Conservation (phyloP, 2,888 invertebrate genomes). For the Keiferia lycopersicella region DNA sequence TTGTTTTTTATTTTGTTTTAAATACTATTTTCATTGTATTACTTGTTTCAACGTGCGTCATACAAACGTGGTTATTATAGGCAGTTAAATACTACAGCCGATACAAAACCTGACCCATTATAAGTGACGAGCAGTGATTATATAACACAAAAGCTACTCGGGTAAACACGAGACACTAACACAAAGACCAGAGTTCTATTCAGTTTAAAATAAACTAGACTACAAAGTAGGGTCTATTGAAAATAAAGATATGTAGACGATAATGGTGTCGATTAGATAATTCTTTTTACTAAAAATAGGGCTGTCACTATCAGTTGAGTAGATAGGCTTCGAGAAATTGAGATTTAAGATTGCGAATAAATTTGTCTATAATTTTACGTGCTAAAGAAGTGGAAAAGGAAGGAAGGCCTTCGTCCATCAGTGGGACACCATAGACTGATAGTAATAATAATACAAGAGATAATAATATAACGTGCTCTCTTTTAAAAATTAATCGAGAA, state of each 20-base stretch:
- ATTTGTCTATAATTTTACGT: too few relatives aligned
- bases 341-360: too few relatives aligned
- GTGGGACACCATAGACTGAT: too few relatives aligned
- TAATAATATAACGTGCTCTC: too few relatives aligned
- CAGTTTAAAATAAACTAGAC: neutral
- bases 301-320: too few relatives aligned
- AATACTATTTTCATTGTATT: neutral
- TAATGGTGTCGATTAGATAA: too few relatives aligned
- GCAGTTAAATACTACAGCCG: slow-evolving; percentile 1
- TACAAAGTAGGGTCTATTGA: neutral
- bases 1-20: neutral
- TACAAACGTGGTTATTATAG: neutral
- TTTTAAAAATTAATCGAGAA: too few relatives aligned
- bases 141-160: neutral
- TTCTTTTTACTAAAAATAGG: too few relatives aligned
- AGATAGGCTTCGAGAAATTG: too few relatives aligned
- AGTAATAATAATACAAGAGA: too few relatives aligned
- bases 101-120: slow-evolving; percentile 1
- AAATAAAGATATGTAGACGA: neutral
- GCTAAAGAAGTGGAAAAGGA: too few relatives aligned
- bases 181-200: neutral
- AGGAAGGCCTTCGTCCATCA: too few relatives aligned
- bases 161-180: neutral
- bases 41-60: neutral
- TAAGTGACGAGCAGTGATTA: neutral